phyloP scores from a whole-genome alignment of 2,113 vertebrate species.

The Leuciscus idus region DNA sequence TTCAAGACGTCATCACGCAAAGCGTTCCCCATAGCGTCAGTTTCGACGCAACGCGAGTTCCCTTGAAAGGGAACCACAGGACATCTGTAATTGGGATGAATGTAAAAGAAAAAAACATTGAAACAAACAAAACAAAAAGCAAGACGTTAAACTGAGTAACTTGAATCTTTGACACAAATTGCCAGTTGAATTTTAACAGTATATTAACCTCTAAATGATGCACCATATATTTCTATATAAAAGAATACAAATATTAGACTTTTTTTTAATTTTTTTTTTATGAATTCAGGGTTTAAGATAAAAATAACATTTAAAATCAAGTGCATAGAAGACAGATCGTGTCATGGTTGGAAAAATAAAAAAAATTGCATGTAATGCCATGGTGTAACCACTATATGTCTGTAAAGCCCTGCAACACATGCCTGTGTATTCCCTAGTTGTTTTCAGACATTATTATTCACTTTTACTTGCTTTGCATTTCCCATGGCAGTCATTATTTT shows the following conservation, averaged over 20 bases:
- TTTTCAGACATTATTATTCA: neutral
- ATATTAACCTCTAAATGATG: neutral
- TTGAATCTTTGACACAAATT: neutral
- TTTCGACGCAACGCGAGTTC: too few relatives aligned
- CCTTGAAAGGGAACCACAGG: too few relatives aligned
- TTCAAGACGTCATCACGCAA: too few relatives aligned
- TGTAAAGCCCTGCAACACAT: too few relatives aligned
- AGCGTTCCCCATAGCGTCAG: too few relatives aligned
- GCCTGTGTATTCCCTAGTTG: neutral
- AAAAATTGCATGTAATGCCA: neutral
- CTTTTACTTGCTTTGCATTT: neutral
- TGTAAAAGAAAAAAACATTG: neutral
- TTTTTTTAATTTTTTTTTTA: neutral
- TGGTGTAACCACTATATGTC: neutral
- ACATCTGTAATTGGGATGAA: too few relatives aligned
- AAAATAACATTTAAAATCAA: neutral
- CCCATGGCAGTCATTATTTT: neutral
- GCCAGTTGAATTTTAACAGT: too few relatives aligned
- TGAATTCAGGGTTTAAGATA: neutral
- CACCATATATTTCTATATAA: neutral
- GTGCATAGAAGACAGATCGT: neutral
- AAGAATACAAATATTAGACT: neutral
- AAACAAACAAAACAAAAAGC: neutral
- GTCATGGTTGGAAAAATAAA: neutral
- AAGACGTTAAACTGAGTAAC: neutral